phyloP scores from a whole-genome alignment of 2,113 vertebrate species.

The Channa maculata region DNA sequence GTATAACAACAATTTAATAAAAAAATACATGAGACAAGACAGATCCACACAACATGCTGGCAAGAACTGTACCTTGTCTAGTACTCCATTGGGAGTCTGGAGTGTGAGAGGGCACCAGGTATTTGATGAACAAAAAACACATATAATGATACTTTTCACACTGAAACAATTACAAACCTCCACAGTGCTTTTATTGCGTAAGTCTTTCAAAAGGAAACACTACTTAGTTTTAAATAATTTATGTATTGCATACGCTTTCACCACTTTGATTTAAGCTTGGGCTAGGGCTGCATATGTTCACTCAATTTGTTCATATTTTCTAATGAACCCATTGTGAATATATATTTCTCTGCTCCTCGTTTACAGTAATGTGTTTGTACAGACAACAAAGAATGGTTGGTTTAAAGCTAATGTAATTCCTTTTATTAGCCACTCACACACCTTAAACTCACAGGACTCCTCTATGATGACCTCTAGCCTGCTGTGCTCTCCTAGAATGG shows the following conservation, averaged over 20 bases:
- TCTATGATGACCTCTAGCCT: slow-evolving; percentile 91
- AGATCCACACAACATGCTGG: slow-evolving; percentile 54
- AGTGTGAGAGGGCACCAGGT: slow-evolving; percentile 28
- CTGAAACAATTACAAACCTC: background rate
- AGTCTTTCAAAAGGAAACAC: background rate
- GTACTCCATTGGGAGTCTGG: slow-evolving; percentile 81
- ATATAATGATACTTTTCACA: background rate
- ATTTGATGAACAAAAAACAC: slow-evolving; percentile 44
- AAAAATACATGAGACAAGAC: background rate
- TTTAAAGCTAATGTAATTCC: background rate
- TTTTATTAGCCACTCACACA: slow-evolving; percentile 41
- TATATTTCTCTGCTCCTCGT: background rate
- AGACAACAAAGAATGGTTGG: background rate
- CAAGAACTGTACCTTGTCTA: slow-evolving; percentile 79
- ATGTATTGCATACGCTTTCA: background rate
- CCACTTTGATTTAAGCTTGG: background rate
- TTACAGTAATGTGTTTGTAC: background rate
- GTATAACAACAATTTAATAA: background rate
- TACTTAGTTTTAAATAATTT: background rate
- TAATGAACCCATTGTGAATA: background rate
- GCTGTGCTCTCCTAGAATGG: slow-evolving; percentile 89
- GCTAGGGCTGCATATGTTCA: background rate
- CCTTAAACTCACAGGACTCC: slow-evolving; percentile 93
- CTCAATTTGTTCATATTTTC: background rate
- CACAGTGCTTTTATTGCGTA: background rate